Evolutionary conservation across 64 coral and sea anemone genomes (phyloP), one percentile per base, ranked within the genome.

Genomic region (Anthopleura sola): DNA sequence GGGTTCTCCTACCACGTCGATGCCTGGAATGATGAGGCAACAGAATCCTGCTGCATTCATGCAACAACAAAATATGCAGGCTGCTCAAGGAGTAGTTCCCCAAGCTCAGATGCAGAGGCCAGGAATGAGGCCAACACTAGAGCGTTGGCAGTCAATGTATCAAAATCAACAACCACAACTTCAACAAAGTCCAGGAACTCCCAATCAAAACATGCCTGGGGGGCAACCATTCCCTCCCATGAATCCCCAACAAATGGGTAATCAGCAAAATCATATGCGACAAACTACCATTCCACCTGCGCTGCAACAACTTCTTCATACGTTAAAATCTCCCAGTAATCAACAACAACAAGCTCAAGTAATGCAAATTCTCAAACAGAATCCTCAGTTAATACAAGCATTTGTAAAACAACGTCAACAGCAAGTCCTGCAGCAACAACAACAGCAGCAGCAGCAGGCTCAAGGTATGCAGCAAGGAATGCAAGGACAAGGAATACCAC

Each of bases 281-380:
- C 78, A 86, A 69, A 44, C 83, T 36, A 55, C 37, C 56, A 85
- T 95, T 53, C 90, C 87, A 57, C 56, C 90, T 36, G 87, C 94
- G 23, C 56, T 97, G 54, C 94, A 92, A 38, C 93, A 97, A n/a
- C 80, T 97, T 40, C 75, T 97, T 64, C 90, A 92, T 39, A 89
- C 84, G 7, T 53, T 97, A 6, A 92, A 90, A 33, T 79, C 84
- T 13, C 94, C 90, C 24, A 92, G 29, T 38, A 86, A 36, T 18
- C 94, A 91, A 2, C 88, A 88, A 37, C 94, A 97, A 51, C 83
- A 92, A 77, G 97, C 97, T 15, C 87, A 95, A 54, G 90, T 94
- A 19, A 58, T 99, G 78, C 88, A 84, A 39, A 99, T 99, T 84
- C 93, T 99, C 49, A 92, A 92, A 66, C 86, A 95, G 74, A 91